phyloP scores from a whole-genome alignment of 2,113 vertebrate genomes.

The Sander vitreus region DNA sequence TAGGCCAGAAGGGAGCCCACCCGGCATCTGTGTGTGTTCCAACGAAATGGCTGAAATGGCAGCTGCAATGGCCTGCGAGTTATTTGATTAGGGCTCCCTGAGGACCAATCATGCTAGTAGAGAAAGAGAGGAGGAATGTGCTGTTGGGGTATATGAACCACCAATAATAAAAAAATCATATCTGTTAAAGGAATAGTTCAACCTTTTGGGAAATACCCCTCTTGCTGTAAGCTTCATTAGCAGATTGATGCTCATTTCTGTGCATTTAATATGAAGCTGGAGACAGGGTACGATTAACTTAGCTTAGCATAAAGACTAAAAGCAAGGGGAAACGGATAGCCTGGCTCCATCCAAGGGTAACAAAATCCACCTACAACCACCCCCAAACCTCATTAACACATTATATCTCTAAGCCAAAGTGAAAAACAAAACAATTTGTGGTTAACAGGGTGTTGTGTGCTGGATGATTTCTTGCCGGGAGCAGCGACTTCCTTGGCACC shows the following conservation, averaged over 20 bases:
- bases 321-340: not conserved
- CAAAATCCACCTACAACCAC: not conserved
- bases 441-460: not conserved
- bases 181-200: conserved; percentile 8
- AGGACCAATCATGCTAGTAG: conserved; percentile 46
- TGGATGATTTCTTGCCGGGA: not conserved
- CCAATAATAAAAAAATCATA: conserved; percentile 28
- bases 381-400: conserved; percentile 8
- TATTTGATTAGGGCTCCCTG: conserved; percentile 73
- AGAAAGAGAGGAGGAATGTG: conserved; percentile 1
- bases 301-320: not conserved
- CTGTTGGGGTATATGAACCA: conserved; percentile 18
- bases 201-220: conserved; percentile 16
- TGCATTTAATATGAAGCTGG: not conserved
- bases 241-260: not conserved
- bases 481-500: conserved; percentile 1
- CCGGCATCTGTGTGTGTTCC: conserved; percentile 68
- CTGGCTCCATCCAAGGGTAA: not conserved
- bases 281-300: not conserved
- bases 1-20: conserved; percentile 67
- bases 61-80: conserved; percentile 64
- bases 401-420: not conserved
- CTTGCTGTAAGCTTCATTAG: not conserved
- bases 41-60: conserved; percentile 61
- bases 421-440: not conserved